Percentiles rank a stretch among this genome's conserved stretches.
These are phyloP conservation scores for Okamejei kenojei DNA, from an alignment of 2,797 vertebrate genomes.

Conservation along the genomic window DNA sequence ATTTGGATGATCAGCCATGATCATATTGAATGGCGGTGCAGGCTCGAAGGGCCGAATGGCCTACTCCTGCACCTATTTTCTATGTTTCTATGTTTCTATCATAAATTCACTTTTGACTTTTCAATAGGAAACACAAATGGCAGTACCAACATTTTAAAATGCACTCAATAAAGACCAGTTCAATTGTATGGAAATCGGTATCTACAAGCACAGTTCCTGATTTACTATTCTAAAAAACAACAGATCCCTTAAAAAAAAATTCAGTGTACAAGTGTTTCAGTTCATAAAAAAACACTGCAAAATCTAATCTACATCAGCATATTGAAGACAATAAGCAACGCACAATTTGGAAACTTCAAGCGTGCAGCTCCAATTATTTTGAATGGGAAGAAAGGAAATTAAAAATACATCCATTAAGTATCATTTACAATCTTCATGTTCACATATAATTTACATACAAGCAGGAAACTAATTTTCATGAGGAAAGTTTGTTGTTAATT, in stretches of 20 bases:
- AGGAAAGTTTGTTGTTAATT: neutral
- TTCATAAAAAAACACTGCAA: slow-evolving; percentile 39
- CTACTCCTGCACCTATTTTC: no score
- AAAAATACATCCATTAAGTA: slow-evolving; percentile 55
- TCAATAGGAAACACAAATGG: neutral
- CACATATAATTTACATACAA: slow-evolving; percentile 53
- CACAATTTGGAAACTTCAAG: slow-evolving; percentile 73
- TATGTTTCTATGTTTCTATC: no score
- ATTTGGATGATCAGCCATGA: no score
- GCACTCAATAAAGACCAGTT: no score
- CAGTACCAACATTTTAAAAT: neutral
- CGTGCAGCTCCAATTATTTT: slow-evolving; percentile 75
- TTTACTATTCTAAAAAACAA: neutral
- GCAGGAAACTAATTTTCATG: neutral
- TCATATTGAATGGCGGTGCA: no score
- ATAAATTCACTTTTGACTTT: neutral
- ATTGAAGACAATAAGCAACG: slow-evolving; percentile 72
- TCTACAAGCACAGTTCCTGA: neutral
- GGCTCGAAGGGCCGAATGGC: no score
- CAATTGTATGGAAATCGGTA: neutral
- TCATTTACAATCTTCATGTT: slow-evolving; percentile 54
- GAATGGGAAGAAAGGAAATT: slow-evolving; percentile 62
- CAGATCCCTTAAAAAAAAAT: neutral
- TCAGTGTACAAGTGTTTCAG: neutral
- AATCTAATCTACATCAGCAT: slow-evolving; percentile 64